Evolutionary conservation across 2,113 vertebrate genomes (phyloP).

Genomic region (Raja brachyura): DNA sequence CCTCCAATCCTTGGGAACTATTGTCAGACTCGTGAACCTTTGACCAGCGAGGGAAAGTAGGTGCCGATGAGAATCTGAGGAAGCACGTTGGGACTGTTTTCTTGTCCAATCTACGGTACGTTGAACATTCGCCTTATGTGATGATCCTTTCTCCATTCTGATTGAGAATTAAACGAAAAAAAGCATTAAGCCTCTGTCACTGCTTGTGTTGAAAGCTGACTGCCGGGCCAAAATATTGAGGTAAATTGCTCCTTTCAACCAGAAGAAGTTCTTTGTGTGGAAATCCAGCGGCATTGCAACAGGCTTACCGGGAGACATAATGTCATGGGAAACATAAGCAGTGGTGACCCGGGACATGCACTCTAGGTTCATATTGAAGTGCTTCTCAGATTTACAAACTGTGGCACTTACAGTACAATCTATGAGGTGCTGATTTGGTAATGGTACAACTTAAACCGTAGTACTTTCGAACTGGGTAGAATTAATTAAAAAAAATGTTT

Average conservation of each 20-base stretch:
- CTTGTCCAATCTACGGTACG: conserved; percentile 46
- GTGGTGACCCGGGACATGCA: conserved; percentile 48
- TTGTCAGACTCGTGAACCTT: conserved; percentile 50
- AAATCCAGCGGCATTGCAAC: conserved; percentile 50
- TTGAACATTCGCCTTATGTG: conserved; percentile 57
- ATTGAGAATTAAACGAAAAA: conserved; percentile 45
- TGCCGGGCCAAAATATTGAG: conserved; percentile 45
- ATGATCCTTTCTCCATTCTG: conserved; percentile 47
- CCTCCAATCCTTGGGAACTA: conserved; percentile 55
- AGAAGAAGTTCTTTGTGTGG: conserved; percentile 57
- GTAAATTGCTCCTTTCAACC: conserved; percentile 54
- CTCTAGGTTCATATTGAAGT: background rate
- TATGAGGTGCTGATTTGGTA: background rate
- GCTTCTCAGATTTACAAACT: background rate
- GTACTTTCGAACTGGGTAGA: background rate
- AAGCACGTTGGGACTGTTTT: conserved; percentile 52
- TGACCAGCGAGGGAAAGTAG: conserved; percentile 54
- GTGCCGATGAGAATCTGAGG: conserved; percentile 52
- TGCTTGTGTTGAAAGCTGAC: conserved; percentile 47
- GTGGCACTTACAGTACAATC: background rate
- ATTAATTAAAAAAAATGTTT: background rate
- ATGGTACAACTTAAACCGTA: background rate
- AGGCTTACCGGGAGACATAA: conserved; percentile 44
- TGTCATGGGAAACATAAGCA: conserved; percentile 68
- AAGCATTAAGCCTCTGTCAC: conserved; percentile 54